Conservation (phyloP, 2,888 invertebrate genomes). For the Saturnia pavonia region DNA sequence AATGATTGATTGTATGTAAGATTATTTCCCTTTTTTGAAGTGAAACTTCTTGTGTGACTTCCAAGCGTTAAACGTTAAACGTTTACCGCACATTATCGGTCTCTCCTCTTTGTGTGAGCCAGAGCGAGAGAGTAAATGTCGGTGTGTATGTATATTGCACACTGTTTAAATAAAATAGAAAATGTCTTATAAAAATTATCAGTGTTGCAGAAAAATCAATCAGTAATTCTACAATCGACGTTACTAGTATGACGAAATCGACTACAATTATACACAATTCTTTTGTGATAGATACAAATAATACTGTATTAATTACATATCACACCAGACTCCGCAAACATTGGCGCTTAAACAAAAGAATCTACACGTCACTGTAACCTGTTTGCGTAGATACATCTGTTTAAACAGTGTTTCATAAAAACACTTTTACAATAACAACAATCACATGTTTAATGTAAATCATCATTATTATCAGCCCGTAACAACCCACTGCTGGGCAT, state of each 20-base stretch:
- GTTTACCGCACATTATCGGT: too few relatives aligned
- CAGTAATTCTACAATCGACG: background rate
- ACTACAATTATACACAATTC: conserved; percentile 5
- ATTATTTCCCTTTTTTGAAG: too few relatives aligned
- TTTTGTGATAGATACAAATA: conserved; percentile 14
- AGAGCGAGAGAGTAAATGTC: too few relatives aligned
- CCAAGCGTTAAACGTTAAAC: too few relatives aligned
- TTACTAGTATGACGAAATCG: background rate
- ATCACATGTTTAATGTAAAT: background rate
- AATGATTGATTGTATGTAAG: too few relatives aligned
- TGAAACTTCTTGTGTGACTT: too few relatives aligned
- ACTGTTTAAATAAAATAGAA: too few relatives aligned
- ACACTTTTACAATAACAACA: conserved; percentile 35
- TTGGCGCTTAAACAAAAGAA: background rate
- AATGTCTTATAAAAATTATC: too few relatives aligned
- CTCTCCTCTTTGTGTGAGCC: too few relatives aligned
- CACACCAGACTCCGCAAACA: conserved; percentile 24
- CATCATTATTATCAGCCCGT: background rate
- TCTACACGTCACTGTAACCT: background rate
- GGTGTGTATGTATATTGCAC: too few relatives aligned
- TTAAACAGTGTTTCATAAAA: conserved; percentile 25
- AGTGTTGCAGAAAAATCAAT: background rate
- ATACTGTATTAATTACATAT: conserved; percentile 9
- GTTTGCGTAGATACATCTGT: background rate
- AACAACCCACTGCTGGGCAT: background rate